phyloP scores from a whole-genome alignment of 1,140 invertebrate species.

The Drosophila orosa region DNA sequence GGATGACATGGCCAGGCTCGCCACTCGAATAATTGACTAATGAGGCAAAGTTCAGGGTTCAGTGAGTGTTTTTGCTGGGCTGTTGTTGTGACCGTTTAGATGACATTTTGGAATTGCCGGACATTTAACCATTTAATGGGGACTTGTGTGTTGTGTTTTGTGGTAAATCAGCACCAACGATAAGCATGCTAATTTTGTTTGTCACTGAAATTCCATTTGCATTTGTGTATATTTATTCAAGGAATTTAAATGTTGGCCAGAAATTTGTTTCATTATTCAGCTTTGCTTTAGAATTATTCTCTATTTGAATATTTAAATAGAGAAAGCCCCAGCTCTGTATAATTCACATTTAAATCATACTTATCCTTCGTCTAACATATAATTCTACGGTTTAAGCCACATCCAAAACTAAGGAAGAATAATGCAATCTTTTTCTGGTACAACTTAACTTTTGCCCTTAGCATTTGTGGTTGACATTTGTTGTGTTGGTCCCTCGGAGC shows the following conservation, averaged over 20 bases:
- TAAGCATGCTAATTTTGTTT: constrained; percentile 15
- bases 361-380: not conserved
- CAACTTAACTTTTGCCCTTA: constrained; percentile 19
- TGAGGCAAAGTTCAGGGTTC: constrained; percentile 45
- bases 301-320: not conserved
- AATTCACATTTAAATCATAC: too few species aligned
- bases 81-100: constrained; percentile 7
- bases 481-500: not conserved
- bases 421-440: constrained; percentile 26
- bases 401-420: constrained; percentile 8
- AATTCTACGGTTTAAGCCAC: not conserved
- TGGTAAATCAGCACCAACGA: constrained; percentile 5
- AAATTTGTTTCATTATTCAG: not conserved
- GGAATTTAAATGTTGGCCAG: constrained; percentile 2
- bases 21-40: constrained; percentile 41
- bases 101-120: constrained; percentile 31
- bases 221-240: not conserved
- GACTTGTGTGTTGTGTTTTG: constrained; percentile 23
- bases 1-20: constrained; percentile 4
- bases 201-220: not conserved
- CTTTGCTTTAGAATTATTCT: not conserved
- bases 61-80: constrained; percentile 16
- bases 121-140: constrained; percentile 1
- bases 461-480: constrained; percentile 26
- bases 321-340: too few species aligned